These are phyloP conservation scores for Henicopernis longicauda DNA, from an alignment of 2,113 vertebrate species.

Conservation along the genomic window DNA sequence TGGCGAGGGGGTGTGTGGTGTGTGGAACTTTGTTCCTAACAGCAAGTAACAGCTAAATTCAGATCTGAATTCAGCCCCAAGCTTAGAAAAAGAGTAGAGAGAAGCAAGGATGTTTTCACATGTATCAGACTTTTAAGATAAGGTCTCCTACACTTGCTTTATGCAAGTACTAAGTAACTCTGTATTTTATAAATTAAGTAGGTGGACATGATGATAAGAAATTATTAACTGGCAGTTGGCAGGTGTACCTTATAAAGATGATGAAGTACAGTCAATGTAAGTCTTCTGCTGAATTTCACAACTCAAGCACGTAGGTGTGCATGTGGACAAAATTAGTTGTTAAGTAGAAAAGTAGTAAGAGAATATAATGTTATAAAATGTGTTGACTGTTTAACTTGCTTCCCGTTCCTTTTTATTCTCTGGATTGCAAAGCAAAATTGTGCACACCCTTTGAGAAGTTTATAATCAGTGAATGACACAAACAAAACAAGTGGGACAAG, in stretches of 20 bases:
- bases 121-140: background rate
- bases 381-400: background rate
- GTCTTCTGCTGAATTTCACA: conserved; percentile 33
- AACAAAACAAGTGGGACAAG: background rate
- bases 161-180: conserved; percentile 26
- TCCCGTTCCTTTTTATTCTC: background rate
- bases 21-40: background rate
- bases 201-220: conserved; percentile 41
- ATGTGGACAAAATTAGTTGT: background rate
- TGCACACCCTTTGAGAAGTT: background rate
- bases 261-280: background rate
- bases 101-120: background rate
- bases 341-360: conserved; percentile 19
- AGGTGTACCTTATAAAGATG: conserved; percentile 13
- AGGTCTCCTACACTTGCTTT: conserved; percentile 51
- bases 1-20: rapidly evolving
- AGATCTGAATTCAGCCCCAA: background rate
- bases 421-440: background rate
- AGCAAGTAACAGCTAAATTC: background rate
- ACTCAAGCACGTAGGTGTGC: conserved; percentile 6
- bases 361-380: background rate
- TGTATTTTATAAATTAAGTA: conserved; percentile 52
- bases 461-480: background rate
- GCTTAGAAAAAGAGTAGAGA: background rate
- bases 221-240: conserved; percentile 40